Evolutionary conservation across 1,140 invertebrate species (phyloP).

Genomic region (Globodera ellingtonae): DNA sequence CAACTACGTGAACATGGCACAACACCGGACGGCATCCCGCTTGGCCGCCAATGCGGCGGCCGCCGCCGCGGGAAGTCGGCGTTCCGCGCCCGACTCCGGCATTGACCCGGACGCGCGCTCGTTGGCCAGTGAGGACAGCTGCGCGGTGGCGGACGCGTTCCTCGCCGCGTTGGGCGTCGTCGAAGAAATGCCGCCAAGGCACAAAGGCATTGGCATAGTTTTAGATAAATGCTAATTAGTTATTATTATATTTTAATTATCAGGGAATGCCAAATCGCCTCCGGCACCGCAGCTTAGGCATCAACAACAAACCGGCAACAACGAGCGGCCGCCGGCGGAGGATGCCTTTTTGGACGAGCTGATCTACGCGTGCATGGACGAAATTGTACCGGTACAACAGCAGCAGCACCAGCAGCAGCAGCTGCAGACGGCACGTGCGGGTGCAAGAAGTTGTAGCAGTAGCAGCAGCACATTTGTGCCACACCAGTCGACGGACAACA

Average conservation of each 20-base stretch:
- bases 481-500: background rate
- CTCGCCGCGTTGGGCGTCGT: background rate
- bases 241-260: too few relatives aligned
- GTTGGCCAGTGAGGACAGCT: slow-evolving; percentile 48
- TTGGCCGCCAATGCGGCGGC: background rate
- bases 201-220: background rate
- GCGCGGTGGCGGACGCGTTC: background rate
- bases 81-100: slow-evolving; percentile 55
- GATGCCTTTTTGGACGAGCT: slow-evolving; percentile 9
- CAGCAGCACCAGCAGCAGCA: background rate
- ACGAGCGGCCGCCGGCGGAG: background rate
- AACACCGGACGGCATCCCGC: slow-evolving; percentile 13
- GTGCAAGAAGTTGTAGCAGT: background rate
- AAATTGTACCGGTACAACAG: background rate
- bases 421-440: background rate
- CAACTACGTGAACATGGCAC: slow-evolving; percentile 18
- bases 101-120: slow-evolving; percentile 58
- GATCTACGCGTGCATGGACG: slow-evolving; percentile 13
- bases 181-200: background rate
- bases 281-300: too few relatives aligned
- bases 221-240: too few relatives aligned
- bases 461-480: background rate
- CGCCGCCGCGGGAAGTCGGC: background rate
- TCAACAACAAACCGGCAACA: too few relatives aligned
- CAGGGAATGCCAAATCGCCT: too few relatives aligned